These are phyloP conservation scores for Lithophane leautieri DNA, from an alignment of 2,888 invertebrate species.

Conservation along the genomic window DNA sequence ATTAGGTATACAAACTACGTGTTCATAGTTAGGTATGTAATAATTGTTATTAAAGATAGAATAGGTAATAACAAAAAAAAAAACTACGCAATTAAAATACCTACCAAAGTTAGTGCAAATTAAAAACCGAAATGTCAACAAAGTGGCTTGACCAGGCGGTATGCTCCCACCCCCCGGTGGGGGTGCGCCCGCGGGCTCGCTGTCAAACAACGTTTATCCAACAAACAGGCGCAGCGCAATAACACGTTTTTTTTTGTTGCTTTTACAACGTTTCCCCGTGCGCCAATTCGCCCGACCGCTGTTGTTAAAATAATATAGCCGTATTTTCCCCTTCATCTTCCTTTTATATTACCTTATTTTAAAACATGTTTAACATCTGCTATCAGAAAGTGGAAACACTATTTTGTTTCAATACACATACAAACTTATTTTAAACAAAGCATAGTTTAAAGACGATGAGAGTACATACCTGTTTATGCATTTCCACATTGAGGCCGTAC, in stretches of 20 bases:
- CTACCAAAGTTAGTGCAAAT: slow-evolving; percentile 75
- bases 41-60: slow-evolving; percentile 56
- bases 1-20: slow-evolving; percentile 4
- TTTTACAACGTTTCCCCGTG: slow-evolving; percentile 80
- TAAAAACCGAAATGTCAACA: slow-evolving; percentile 82
- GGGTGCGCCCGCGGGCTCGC: slow-evolving; percentile 69
- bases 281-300: slow-evolving; percentile 75
- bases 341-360: slow-evolving; percentile 66
- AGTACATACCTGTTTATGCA: slow-evolving; percentile 97
- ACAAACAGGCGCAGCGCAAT: slow-evolving; percentile 83
- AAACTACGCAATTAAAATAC: slow-evolving; percentile 62
- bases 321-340: slow-evolving; percentile 73
- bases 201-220: slow-evolving; percentile 88
- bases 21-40: not conserved
- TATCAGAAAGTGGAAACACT: slow-evolving; percentile 77
- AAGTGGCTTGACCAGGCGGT: slow-evolving; percentile 75
- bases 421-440: slow-evolving; percentile 17
- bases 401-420: slow-evolving; percentile 37
- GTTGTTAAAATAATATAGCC: slow-evolving; percentile 75
- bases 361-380: slow-evolving; percentile 63
- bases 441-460: slow-evolving; percentile 40
- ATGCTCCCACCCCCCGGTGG: slow-evolving; percentile 61
- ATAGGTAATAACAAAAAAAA: slow-evolving; percentile 50
- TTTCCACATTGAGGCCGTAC: slow-evolving; percentile 98
- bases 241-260: slow-evolving; percentile 84